These are phyloP conservation scores for Acinonyx jubatus DNA, from an alignment of 2,113 vertebrate species.

Conservation along the genomic window DNA sequence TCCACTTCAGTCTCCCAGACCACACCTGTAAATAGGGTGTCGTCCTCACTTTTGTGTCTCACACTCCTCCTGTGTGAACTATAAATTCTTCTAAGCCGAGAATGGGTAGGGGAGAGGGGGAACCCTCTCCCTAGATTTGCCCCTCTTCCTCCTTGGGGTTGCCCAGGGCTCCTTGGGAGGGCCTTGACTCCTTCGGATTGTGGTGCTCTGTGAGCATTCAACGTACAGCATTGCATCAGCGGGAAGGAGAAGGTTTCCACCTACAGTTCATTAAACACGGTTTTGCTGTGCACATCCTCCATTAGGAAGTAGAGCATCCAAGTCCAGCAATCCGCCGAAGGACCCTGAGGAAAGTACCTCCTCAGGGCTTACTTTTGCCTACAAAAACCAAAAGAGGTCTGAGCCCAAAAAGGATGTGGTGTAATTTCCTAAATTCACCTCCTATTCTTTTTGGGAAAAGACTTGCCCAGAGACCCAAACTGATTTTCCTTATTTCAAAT, in stretches of 20 bases:
- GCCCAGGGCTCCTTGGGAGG: background rate
- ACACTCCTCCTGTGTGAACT: background rate
- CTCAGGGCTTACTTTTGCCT: background rate
- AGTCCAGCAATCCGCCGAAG: background rate
- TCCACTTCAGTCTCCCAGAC: background rate
- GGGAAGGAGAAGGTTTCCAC: conserved; percentile 68
- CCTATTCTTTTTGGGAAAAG: conserved; percentile 11
- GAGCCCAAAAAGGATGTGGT: background rate
- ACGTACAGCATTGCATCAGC: background rate
- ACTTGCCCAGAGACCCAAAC: background rate
- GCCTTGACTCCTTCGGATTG: background rate
- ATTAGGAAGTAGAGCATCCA: background rate
- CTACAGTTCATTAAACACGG: conserved; percentile 46
- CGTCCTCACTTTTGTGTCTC: too few relatives aligned
- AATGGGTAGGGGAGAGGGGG: background rate
- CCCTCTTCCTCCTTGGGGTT: too few relatives aligned
- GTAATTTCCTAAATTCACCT: background rate
- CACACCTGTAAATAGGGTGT: background rate
- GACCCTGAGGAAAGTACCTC: background rate
- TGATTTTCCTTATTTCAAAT: background rate
- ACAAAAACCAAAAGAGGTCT: background rate
- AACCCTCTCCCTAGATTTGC: background rate
- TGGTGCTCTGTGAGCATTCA: background rate
- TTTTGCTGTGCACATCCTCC: background rate
- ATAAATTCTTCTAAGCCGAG: background rate